phyloP scores from a whole-genome alignment of 2,797 vertebrate species.

The Coreius guichenoti region DNA sequence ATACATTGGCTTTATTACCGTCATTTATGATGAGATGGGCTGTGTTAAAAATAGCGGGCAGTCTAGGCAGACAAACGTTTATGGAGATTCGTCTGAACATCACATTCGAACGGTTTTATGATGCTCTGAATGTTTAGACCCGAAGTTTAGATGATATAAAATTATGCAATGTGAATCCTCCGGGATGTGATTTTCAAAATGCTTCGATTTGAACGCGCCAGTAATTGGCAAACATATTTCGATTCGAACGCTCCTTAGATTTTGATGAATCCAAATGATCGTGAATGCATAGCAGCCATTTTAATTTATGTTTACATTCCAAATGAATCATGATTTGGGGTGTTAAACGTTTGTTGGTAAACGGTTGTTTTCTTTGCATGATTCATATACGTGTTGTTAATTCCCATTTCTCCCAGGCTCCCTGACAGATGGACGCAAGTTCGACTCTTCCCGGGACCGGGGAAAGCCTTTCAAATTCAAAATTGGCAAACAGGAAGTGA shows the following conservation, averaged over 20 bases:
- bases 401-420: constrained; percentile 71
- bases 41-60: background rate
- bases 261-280: background rate
- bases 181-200: background rate
- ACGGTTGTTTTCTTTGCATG: background rate
- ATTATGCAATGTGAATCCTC: background rate
- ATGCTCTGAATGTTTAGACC: background rate
- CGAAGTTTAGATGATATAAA: background rate
- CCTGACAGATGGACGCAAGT: constrained; percentile 87
- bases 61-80: background rate
- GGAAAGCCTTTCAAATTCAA: constrained; percentile 89
- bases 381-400: background rate
- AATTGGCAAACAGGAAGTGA: constrained; percentile 88
- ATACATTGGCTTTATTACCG: background rate
- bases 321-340: background rate
- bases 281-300: background rate
- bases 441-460: constrained; percentile 88
- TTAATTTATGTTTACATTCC: background rate
- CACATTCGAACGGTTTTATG: background rate
- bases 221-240: background rate
- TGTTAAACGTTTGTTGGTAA: background rate
- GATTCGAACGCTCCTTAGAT: background rate
- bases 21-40: background rate
- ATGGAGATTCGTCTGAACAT: background rate
- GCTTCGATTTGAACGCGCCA: background rate